Base-by-base conservation (phyloP, 2,797 vertebrate species). In the Salmo trutta region DNA sequence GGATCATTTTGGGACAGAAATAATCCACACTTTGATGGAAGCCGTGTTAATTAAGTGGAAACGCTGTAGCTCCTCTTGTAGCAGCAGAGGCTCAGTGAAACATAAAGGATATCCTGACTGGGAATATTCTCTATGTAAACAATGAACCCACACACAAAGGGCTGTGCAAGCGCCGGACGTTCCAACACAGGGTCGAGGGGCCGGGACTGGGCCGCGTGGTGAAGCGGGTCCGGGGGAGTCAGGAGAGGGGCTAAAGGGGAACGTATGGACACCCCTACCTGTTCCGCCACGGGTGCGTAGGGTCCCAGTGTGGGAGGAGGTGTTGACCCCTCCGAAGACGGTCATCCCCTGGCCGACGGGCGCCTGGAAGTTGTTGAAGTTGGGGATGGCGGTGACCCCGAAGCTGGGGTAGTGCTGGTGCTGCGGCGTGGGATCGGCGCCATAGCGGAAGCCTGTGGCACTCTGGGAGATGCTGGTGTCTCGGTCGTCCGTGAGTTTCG, bases 311-410 rank as follows among this genome's bases (percentile, higher is more conserved):
- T 97, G 95, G 81, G 96, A 95, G 8, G 97, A 97, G 24, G 96
- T 95, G 90, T 93, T 97, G 85, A 97, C 94, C 56, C 98, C 98
- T 59, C 97, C 98, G 5, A 99, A 99, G 81, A 99, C 97, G 0
- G 96, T 93, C 93, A 98, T 89, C 27, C 96, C 96, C 88, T 96
- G 96, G 75, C 95, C 94, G 27, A 95, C 95, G 0, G 95, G 94
- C 4, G 94, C 86, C 3, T 97, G 95, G 92, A 98, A 98, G 93
- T 98, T 98, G 95, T 98, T 99, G 93, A 97, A 98, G 92, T 97
- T 98, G 33, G 97, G 97, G 88, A 99, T 98, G 87, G 96, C 94
- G 33, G 96, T 94, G 91, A 96, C 96, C 65, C 95, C 95, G 54
- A 97, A 97, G 91, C 87, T 95, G 59, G 96, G 96, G 88, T 97